phyloP scores from a whole-genome alignment of 1,140 invertebrate genomes.

The Ceratina calcarata region DNA sequence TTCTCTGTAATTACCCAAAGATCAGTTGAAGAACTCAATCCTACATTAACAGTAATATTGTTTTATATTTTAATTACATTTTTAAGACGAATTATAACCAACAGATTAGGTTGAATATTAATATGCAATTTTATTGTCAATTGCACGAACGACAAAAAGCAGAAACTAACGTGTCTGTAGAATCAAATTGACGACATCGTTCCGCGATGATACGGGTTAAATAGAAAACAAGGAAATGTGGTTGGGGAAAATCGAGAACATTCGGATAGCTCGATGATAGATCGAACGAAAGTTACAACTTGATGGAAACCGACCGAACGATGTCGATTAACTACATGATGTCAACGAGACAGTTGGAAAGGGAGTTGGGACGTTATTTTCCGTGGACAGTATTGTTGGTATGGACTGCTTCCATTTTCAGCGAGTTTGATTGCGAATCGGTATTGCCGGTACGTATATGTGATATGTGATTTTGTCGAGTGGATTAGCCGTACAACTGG shows the following conservation, averaged over 20 bases:
- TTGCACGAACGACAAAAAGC: background rate
- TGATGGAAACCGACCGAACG: conserved; percentile 3
- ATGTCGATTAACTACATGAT: conserved; percentile 23
- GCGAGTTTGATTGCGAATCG: conserved; percentile 1
- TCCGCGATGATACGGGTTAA: conserved; percentile 22
- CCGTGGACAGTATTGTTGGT: background rate
- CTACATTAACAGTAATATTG: background rate
- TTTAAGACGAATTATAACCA: background rate
- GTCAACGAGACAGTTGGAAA: conserved; percentile 9
- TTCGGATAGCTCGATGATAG: background rate
- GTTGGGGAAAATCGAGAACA: conserved; percentile 14
- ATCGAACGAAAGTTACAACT: conserved; percentile 10
- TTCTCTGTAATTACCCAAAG: no score
- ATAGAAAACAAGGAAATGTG: conserved; percentile 9
- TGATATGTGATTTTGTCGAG: background rate
- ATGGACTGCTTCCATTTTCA: background rate
- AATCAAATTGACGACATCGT: conserved; percentile 4
- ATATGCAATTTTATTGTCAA: conserved; percentile 29
- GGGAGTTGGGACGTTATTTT: background rate
- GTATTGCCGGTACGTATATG: background rate
- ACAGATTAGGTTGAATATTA: background rate
- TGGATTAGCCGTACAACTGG: background rate
- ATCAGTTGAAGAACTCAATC: no score
- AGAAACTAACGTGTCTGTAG: background rate
- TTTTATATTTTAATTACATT: no score